A percentile compares a stretch with the other conserved stretches of the same genome.
phyloP scores from a whole-genome alignment of 2,113 vertebrate species.

The Dascyllus trimaculatus region DNA sequence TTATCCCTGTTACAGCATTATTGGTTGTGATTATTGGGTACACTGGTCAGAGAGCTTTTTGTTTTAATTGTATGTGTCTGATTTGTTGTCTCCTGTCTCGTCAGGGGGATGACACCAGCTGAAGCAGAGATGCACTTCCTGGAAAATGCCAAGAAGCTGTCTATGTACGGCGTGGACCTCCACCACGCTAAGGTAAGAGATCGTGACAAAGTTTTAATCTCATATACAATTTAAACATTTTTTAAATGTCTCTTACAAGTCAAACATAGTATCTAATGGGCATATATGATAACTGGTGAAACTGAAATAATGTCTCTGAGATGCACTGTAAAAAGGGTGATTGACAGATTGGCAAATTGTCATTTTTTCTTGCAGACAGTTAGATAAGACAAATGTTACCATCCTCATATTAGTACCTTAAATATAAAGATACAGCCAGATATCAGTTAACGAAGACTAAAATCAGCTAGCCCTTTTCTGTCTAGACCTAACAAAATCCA shows the following conservation, averaged over 20 bases:
- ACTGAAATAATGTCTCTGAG: background rate
- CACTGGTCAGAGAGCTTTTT: background rate
- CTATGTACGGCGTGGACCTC: conserved; percentile 98
- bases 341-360: too few species aligned
- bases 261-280: background rate
- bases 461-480: background rate
- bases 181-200: conserved; percentile 95
- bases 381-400: too few species aligned
- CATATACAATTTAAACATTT: background rate
- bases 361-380: background rate
- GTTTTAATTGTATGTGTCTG: background rate
- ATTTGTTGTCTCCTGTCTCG: background rate
- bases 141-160: conserved; percentile 98
- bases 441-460: background rate
- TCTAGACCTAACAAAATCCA: background rate
- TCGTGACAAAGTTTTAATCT: background rate
- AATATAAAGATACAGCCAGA: background rate
- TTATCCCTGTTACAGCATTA: background rate
- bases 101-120: conserved; percentile 97
- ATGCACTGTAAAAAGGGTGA: too few species aligned
- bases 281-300: background rate
- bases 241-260: background rate
- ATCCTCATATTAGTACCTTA: background rate
- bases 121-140: conserved; percentile 97
- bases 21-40: too few species aligned